Conservation (phyloP, 2,797 vertebrate species). For the Oreortyx pictus region DNA sequence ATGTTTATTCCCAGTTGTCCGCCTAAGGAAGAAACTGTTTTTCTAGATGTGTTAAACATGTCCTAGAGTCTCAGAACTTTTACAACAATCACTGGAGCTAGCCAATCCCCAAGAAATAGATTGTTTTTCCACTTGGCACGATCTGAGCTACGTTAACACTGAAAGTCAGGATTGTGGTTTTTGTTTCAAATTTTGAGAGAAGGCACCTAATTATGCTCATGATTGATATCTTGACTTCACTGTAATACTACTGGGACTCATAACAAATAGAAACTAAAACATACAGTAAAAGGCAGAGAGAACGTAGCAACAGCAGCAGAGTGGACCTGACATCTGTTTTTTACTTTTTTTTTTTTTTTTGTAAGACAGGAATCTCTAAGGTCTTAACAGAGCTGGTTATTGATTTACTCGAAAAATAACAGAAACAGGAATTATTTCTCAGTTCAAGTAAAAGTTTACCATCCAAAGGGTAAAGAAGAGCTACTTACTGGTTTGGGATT, state of each 20-base stretch:
- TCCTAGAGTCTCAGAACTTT: neutral
- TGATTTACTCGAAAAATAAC: neutral
- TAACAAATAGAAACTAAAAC: neutral
- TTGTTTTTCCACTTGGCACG: neutral
- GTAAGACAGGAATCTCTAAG: neutral
- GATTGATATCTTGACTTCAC: neutral
- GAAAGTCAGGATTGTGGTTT: neutral
- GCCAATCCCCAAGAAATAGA: neutral
- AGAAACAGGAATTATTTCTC: neutral
- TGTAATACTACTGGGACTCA: neutral
- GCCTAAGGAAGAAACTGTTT: neutral
- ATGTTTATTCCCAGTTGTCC: neutral
- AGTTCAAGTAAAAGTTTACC: neutral
- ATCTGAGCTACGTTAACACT: neutral
- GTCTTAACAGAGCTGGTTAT: neutral
- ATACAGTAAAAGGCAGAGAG: neutral
- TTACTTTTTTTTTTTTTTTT: neutral
- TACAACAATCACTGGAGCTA: neutral
- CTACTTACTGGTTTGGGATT: slow-evolving; percentile 93
- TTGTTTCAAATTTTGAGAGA: neutral
- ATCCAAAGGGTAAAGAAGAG: neutral
- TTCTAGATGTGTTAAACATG: neutral
- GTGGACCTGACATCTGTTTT: no score
- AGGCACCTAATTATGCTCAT: neutral
- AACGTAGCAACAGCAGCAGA: neutral